Percentiles rank a stretch among this genome's conserved stretches.
phyloP scores from a whole-genome alignment of 2,797 vertebrate species.

The Leptatherina wallacei region DNA sequence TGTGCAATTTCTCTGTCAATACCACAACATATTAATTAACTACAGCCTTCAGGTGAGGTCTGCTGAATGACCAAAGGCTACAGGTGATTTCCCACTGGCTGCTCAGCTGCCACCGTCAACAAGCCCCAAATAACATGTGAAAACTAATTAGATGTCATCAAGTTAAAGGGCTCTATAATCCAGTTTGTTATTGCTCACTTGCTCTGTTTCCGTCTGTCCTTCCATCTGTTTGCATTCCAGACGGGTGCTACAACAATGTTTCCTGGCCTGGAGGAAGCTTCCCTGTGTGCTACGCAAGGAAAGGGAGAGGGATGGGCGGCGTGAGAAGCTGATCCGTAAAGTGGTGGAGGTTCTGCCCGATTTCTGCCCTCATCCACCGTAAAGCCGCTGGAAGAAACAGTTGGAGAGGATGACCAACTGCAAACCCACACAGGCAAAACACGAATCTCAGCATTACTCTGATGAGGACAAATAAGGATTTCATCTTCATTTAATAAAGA shows the following conservation, averaged over 20 bases:
- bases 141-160: slow-evolving; percentile 63
- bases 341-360: slow-evolving; percentile 91
- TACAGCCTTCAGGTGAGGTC: slow-evolving; percentile 18
- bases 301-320: slow-evolving; percentile 83
- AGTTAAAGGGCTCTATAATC: slow-evolving; percentile 49
- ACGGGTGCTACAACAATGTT: slow-evolving; percentile 71
- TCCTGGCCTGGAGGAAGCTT: slow-evolving; percentile 86
- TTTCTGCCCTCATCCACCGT: slow-evolving; percentile 75
- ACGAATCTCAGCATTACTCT: slow-evolving; percentile 10
- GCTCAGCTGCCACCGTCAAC: slow-evolving; percentile 42
- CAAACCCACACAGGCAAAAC: background rate
- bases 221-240: slow-evolving; percentile 76
- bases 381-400: slow-evolving; percentile 20
- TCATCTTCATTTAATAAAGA: slow-evolving; percentile 52
- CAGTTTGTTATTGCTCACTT: slow-evolving; percentile 56
- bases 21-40: slow-evolving; percentile 10
- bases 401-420: slow-evolving; percentile 3
- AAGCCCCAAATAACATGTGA: slow-evolving; percentile 43
- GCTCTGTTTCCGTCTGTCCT: slow-evolving; percentile 46
- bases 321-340: slow-evolving; percentile 85
- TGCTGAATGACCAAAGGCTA: slow-evolving; percentile 26
- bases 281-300: slow-evolving; percentile 82
- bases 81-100: slow-evolving; percentile 39
- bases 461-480: background rate
- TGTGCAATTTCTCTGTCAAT: background rate